Evolutionary conservation across 2,888 invertebrate species (phyloP), one percentile per base, ranked within the genome.

Genomic region (Acheta domesticus): DNA sequence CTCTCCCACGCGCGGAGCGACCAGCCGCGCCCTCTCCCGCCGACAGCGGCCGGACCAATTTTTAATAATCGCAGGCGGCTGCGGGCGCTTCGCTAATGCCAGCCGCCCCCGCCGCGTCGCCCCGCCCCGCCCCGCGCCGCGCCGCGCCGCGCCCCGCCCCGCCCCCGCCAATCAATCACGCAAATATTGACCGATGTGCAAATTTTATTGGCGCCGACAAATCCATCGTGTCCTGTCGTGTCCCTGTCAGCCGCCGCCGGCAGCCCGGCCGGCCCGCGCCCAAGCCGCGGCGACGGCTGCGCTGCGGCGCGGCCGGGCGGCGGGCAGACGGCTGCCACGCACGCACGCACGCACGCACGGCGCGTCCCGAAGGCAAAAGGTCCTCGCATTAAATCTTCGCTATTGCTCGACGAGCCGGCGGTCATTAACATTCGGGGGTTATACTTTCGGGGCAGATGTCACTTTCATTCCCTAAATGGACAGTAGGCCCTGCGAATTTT

Each of bases 121-220:
- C 16, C 62, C 19, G 62, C 62, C 62, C 62, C 19, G 2, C n/a
- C n/a, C n/a, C n/a, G n/a, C 62, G 62, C 62, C 62, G n/a, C n/a
- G n/a, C n/a, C n/a, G n/a, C n/a, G n/a, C 62, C 5, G 5, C n/a
- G 62, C n/a, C 62, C 62, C 62, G 62, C 36, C 36, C 2, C 62
- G 62, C 14, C 62, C 62, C 62, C 62, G 62, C 62, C 62, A 62
- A 62, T 62, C 62, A 62, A 62, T 62, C 62, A 62, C 62, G 62
- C 62, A 62, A 62, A 62, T 62, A 62, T 62, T 62, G 62, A 62
- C 62, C 62, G 62, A 62, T 62, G 62, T 62, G 62, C 62, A 62
- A 62, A 62, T 62, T 62, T 62, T 62, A 62, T 62, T 62, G 62
- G 62, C n/a, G 62, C 16, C 62, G 62, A 62, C 62, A 62, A 62